Evolutionary conservation across 2,888 invertebrate genomes (phyloP).

Genomic region (Meteorus cinctellus): DNA sequence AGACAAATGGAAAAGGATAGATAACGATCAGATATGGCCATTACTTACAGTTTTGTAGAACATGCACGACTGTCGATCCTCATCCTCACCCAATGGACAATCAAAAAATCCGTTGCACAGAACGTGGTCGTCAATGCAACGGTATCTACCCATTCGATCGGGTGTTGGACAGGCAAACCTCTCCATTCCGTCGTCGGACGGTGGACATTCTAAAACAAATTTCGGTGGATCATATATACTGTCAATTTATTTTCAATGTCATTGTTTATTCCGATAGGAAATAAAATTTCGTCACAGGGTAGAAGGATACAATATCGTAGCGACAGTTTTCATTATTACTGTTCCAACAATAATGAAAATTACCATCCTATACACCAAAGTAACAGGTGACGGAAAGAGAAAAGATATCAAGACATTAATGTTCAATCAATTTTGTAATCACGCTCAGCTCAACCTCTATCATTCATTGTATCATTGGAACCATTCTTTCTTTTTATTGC

Average conservation of each 20-base stretch:
- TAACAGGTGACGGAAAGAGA: neutral
- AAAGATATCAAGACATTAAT: neutral
- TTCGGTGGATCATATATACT: neutral
- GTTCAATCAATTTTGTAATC: neutral
- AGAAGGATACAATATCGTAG: neutral
- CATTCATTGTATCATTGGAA: conserved; percentile 4
- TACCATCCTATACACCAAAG: neutral
- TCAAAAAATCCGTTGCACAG: conserved; percentile 96
- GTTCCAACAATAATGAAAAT: neutral
- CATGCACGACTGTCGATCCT: conserved; percentile 95
- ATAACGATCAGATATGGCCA: neutral
- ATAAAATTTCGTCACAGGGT: neutral
- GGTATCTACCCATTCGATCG: conserved; percentile 92
- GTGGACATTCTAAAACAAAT: conserved; percentile 87
- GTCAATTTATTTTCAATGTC: neutral
- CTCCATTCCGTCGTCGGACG: conserved; percentile 95
- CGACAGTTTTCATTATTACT: neutral
- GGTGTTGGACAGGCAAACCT: conserved; percentile 95
- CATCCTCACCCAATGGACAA: conserved; percentile 94
- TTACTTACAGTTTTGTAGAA: conserved; percentile 94
- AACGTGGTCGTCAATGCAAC: conserved; percentile 96
- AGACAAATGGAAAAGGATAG: neutral
- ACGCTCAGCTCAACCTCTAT: neutral
- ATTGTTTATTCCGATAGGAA: neutral
- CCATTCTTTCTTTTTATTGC: neutral